Evolutionary conservation across 2,888 invertebrate species (phyloP), one percentile per base, ranked within the genome.

Genomic region (Lingula anatina): DNA sequence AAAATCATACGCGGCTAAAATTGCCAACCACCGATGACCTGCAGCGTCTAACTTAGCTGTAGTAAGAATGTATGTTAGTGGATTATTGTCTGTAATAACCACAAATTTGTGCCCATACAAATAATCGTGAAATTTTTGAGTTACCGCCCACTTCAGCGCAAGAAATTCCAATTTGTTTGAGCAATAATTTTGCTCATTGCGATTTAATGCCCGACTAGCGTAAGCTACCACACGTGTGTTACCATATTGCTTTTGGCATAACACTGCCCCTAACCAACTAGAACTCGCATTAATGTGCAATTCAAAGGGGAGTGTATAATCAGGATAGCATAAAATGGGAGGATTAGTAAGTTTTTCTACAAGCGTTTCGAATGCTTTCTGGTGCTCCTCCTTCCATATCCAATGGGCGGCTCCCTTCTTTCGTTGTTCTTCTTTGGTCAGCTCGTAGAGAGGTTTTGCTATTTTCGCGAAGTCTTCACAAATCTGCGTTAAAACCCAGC

Each of bases 251-350:
- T 38, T 31, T 31, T 50, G 50, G 46, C 43, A 47, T 7, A 51
- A 24, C 2, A 51, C 37, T 15, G 46, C 47, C 7, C 37, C 43
- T 12, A 50, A 25, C 18, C 42, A 52, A 31, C 37, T 20, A 4
- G 31, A 5, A 9, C 46, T 49, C 2, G 51, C 56, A 36, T 58
- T 56, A 5, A 47, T 49, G 23, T 58, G 54, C 2, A 54, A 37
- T 41, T 58, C 56, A 43, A 52, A 58, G 1, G 58, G 47, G 24
- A 35, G 9, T 1, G 21, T 3, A 27, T 44, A 54, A 39, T 54
- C 50, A 5, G 52, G 46, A 27, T 48, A 54, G n/a, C 50, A 49
- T 15, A 56, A 26, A n/a, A n/a, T n/a, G n/a, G n/a, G n/a, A n/a
- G n/a, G n/a, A n/a, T n/a, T n/a, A n/a, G n/a, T n/a, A n/a, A n/a